Evolutionary conservation across 2,888 invertebrate species (phyloP).

Genomic region (Chrysina gloriosa): DNA sequence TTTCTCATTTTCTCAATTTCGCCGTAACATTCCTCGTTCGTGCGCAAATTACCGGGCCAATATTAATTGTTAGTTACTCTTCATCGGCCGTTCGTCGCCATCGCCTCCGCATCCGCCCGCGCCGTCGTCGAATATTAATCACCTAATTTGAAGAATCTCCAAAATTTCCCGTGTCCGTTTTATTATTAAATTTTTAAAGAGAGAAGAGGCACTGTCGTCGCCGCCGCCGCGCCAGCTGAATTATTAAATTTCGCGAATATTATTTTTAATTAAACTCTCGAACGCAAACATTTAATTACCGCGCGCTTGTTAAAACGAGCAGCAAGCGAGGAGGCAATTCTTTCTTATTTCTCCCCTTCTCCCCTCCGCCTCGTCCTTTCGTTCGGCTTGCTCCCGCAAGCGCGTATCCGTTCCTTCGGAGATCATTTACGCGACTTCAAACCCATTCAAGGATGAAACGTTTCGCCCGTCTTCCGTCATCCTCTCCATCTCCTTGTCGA

Average conservation of each 20-base stretch:
- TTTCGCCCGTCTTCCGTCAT: too few species aligned
- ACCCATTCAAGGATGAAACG: too few species aligned
- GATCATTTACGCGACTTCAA: too few species aligned
- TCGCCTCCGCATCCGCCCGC: neutral
- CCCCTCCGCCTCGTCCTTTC: neutral
- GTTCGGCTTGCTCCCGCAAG: neutral
- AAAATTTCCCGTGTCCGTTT: constrained; percentile 28
- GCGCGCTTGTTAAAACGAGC: constrained; percentile 30
- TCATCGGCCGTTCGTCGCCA: neutral
- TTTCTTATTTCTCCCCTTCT: neutral
- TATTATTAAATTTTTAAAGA: constrained; percentile 35
- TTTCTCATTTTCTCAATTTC: too few species aligned
- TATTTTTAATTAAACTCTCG: constrained; percentile 37
- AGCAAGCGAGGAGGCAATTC: constrained; percentile 21
- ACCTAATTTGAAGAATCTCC: constrained; percentile 34
- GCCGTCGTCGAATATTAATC: constrained; percentile 26
- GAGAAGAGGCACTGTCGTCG: neutral
- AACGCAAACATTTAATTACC: constrained; percentile 37
- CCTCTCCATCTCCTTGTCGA: too few species aligned
- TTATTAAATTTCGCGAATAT: constrained; percentile 36
- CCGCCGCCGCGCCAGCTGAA: neutral
- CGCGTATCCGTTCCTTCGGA: too few species aligned
- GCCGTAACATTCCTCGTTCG: neutral
- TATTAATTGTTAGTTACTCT: constrained; percentile 12
- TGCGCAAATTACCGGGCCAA: constrained; percentile 1